phyloP scores from a whole-genome alignment of 1,140 invertebrate species.

The Bicyclus anynana region DNA sequence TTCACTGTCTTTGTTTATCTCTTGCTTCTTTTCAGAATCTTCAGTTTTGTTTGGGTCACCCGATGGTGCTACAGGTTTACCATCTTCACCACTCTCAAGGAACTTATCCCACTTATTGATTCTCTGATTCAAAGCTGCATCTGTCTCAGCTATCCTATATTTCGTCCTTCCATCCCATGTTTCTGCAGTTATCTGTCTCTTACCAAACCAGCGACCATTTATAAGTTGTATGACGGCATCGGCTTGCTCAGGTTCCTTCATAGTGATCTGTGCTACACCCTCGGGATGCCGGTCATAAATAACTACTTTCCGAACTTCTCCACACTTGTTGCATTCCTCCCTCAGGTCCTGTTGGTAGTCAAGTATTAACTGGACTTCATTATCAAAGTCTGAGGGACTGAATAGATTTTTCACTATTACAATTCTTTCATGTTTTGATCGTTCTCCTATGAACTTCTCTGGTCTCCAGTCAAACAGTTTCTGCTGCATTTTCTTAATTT shows the following conservation, averaged over 20 bases:
- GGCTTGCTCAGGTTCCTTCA: constrained; percentile 93
- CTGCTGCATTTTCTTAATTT: constrained; percentile 95
- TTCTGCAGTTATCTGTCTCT: constrained; percentile 89
- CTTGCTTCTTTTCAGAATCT: not conserved
- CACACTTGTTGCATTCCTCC: constrained; percentile 94
- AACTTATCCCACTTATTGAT: constrained; percentile 94
- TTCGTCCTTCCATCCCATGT: constrained; percentile 98
- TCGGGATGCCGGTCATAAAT: constrained; percentile 97
- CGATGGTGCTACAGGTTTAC: constrained; percentile 29
- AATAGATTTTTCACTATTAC: constrained; percentile 98
- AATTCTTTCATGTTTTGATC: constrained; percentile 91
- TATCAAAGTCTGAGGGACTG: constrained; percentile 92
- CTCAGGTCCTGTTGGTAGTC: constrained; percentile 95
- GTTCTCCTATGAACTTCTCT: constrained; percentile 90
- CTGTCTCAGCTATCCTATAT: constrained; percentile 94
- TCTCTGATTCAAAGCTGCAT: constrained; percentile 89
- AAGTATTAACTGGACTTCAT: constrained; percentile 90
- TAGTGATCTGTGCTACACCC: constrained; percentile 94
- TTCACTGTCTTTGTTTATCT: constrained; percentile 5
- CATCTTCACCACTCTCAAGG: constrained; percentile 78
- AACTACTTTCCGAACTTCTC: constrained; percentile 93
- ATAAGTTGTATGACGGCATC: constrained; percentile 93
- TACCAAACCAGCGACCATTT: constrained; percentile 95
- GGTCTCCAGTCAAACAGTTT: constrained; percentile 98
- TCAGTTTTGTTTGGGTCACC: not conserved